Conservation (phyloP, 2,888 invertebrate species). For the Teleiodes luculella region DNA sequence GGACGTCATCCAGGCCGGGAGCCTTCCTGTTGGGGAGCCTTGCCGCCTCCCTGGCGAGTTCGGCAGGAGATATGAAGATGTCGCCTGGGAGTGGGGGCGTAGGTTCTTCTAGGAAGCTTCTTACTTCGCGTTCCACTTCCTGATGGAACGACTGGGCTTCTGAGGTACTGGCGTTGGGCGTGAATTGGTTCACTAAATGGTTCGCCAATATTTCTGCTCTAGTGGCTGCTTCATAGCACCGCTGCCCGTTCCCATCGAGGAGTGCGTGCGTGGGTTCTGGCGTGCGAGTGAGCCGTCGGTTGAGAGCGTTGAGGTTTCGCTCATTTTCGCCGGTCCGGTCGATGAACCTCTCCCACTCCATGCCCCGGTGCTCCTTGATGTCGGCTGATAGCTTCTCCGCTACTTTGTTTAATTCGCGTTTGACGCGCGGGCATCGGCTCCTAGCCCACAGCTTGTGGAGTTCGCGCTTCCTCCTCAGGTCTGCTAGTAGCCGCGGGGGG, state of each 20-base stretch:
- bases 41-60: neutral
- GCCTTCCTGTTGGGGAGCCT: conserved; percentile 18
- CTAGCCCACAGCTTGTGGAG: conserved; percentile 10
- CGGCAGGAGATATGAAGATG: conserved; percentile 16
- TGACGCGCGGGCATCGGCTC: conserved; percentile 6
- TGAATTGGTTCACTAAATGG: conserved; percentile 11
- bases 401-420: neutral
- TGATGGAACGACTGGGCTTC: neutral
- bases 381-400: neutral
- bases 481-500: neutral
- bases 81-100: conserved; percentile 1
- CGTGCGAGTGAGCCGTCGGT: neutral
- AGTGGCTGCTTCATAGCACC: conserved; percentile 12
- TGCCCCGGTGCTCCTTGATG: neutral
- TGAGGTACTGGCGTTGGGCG: conserved; percentile 4
- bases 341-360: neutral
- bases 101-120: neutral
- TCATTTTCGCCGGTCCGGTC: neutral
- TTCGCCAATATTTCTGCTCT: conserved; percentile 15
- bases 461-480: conserved; percentile 2
- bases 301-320: conserved; percentile 2
- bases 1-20: conserved; percentile 21
- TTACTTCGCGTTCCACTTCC: neutral
- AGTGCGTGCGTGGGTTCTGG: conserved; percentile 5
- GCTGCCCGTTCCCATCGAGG: neutral